A percentile compares a stretch with the other conserved stretches of the same genome.
Conservation (phyloP, 1,140 invertebrate genomes). For the Ostrea edulis region DNA sequence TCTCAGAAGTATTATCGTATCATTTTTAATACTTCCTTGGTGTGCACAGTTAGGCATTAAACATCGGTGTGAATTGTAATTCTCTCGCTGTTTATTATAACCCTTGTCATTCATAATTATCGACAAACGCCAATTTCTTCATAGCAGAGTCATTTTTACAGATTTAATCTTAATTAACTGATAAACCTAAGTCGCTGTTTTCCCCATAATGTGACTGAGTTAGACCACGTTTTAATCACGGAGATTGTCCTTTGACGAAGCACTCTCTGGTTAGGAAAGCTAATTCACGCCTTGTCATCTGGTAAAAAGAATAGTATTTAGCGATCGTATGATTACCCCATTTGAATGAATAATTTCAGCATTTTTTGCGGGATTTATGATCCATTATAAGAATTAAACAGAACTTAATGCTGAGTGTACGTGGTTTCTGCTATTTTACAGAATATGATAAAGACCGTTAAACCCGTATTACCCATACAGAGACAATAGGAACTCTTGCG, state of each 20-base stretch:
- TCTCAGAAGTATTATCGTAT: background rate
- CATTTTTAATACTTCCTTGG: background rate
- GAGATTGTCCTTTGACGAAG: background rate
- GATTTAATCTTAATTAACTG: slow-evolving; percentile 38
- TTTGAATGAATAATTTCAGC: slow-evolving; percentile 31
- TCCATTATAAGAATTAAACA: slow-evolving; percentile 21
- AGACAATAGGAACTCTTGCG: slow-evolving; percentile 27
- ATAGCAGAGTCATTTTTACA: background rate
- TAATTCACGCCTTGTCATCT: slow-evolving; percentile 33
- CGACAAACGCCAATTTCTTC: slow-evolving; percentile 1
- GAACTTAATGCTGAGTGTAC: slow-evolving; percentile 3
- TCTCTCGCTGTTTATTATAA: background rate
- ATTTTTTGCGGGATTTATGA: slow-evolving; percentile 18
- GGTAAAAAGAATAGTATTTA: slow-evolving; percentile 20
- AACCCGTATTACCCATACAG: background rate
- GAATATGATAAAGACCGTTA: slow-evolving; percentile 11
- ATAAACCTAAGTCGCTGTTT: background rate
- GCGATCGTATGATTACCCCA: slow-evolving; percentile 22
- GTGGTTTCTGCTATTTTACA: slow-evolving; percentile 21
- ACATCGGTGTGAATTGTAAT: background rate
- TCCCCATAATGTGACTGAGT: background rate
- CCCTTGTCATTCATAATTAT: slow-evolving; percentile 34
- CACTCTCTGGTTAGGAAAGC: slow-evolving; percentile 6
- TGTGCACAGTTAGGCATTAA: background rate
- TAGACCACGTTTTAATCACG: background rate